These are phyloP conservation scores for Alethe diademata DNA, from an alignment of 2,113 vertebrate species.

Conservation along the genomic window DNA sequence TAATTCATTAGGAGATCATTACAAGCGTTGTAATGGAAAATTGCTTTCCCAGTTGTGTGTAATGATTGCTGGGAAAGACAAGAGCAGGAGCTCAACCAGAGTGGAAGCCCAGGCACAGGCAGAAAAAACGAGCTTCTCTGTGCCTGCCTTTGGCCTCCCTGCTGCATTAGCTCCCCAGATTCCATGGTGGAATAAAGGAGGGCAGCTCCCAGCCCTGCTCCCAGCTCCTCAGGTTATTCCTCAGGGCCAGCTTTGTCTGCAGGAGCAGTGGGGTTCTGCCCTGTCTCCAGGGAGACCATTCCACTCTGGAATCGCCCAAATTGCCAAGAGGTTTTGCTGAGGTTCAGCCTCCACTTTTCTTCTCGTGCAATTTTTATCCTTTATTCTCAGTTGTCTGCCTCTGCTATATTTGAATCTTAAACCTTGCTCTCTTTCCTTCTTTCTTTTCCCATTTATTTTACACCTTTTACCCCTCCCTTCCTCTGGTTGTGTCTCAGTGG, in stretches of 20 bases:
- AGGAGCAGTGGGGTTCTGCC: not conserved
- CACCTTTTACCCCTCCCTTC: not conserved
- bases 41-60: constrained; percentile 67
- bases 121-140: not conserved
- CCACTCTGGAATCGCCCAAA: not conserved
- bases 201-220: not conserved
- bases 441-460: not conserved
- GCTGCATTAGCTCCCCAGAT: not conserved
- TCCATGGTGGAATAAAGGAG: not conserved
- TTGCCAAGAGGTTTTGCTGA: not conserved
- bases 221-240: not conserved
- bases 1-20: constrained; percentile 78
- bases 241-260: not conserved
- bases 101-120: not conserved
- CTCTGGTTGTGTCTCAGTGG: not conserved
- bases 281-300: not conserved
- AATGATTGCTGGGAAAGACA: constrained; percentile 56
- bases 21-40: constrained; percentile 71
- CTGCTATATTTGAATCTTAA: not conserved
- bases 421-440: not conserved
- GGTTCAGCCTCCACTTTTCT: not conserved
- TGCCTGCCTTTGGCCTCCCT: not conserved
- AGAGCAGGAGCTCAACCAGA: not conserved
- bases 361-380: not conserved
- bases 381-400: not conserved